Evolutionary conservation across 1,140 invertebrate genomes (phyloP), one percentile per base, ranked within the genome.

Genomic region (Wasmannia auropunctata): DNA sequence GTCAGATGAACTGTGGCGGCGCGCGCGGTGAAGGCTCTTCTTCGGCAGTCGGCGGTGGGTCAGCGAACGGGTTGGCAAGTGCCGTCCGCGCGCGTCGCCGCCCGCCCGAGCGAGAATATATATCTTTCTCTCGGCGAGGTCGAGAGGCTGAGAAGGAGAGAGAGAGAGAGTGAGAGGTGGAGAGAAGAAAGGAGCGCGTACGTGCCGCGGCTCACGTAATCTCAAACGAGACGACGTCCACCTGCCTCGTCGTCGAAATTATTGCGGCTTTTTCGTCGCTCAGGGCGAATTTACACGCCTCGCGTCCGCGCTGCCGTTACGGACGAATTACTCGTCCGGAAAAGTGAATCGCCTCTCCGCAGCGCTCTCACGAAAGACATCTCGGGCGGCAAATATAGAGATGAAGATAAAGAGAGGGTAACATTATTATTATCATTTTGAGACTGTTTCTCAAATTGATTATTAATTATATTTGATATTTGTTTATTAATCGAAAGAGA

Each of bases 181-280:
- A 58, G 49, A 58, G 25, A 67, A 90, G 79, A 86, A 76, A 76
- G 67, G 37, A 60, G 51, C 5, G n/a, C 85, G 79, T 89, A 84
- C 91, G 86, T 88, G 91, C 76, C 69, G 80, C 80, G 51, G 74
- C 74, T 89, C 85, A 58, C 79, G 85, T 86, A 91, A 88, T 85
- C 87, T 92, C 88, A 91, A 93, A 92, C 91, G 85, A 92, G 89
- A 91, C 88, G 89, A 91, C 88, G 63, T 92, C 87, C 90, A 91
- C 88, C 90, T 91, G 91, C 83, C 90, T 90, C 83, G 86, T 54
- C 76, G 56, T 69, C 80, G 51, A 88, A 91, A 92, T 91, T 90
- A 80, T 89, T 90, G 90, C 90, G 87, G 84, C 84, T 92, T 91
- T 90, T 92, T 91, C 83, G 80, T 89, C 83, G 65, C 79, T 58